Percentiles rank a stretch among this genome's conserved stretches.
Evolutionary conservation across 2,113 vertebrate genomes (phyloP).

Genomic region (Solenodon paradoxus): DNA sequence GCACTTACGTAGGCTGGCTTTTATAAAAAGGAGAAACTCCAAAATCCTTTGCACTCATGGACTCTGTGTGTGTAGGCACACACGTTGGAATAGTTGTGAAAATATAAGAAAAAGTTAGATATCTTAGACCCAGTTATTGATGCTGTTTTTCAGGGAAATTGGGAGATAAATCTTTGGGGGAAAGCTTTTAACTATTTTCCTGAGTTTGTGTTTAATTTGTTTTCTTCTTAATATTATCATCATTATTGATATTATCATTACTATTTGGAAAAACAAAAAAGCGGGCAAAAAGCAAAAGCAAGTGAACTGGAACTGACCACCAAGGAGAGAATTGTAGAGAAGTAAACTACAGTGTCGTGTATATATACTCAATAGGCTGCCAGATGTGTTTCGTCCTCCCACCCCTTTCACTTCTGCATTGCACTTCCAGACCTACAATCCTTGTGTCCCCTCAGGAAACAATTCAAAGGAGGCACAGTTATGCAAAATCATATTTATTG

Average conservation of each 20-base stretch:
- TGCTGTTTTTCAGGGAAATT: not conserved
- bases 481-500: too few species aligned
- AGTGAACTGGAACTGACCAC: not conserved
- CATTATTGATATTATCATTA: too few species aligned
- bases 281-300: not conserved
- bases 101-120: not conserved
- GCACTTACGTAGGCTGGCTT: not conserved
- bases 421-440: too few species aligned
- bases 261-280: not conserved
- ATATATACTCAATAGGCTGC: too few species aligned
- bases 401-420: too few species aligned
- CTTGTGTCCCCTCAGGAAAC: too few species aligned
- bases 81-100: not conserved
- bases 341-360: too few species aligned
- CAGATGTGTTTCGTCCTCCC: too few species aligned
- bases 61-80: accelerated
- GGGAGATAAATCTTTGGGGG: not conserved
- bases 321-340: not conserved
- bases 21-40: not conserved
- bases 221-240: not conserved
- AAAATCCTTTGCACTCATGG: not conserved
- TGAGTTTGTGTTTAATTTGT: not conserved
- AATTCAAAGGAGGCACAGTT: too few species aligned
- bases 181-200: not conserved
- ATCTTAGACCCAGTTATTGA: not conserved